Evolutionary conservation across 2,113 vertebrate genomes (phyloP).

Genomic region (Lepidothrix coronata): DNA sequence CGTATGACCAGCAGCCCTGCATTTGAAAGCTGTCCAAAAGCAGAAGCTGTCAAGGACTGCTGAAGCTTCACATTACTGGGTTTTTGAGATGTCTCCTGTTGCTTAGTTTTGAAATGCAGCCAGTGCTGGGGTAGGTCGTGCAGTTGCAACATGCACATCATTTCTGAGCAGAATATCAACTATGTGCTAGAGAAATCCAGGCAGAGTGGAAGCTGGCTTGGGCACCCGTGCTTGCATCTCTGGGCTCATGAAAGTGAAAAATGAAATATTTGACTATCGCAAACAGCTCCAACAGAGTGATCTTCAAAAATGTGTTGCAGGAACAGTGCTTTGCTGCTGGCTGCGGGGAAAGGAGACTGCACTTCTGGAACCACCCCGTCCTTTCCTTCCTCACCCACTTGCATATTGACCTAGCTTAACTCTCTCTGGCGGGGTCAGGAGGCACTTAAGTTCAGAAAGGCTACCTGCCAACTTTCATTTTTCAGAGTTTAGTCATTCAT

Average conservation of each 20-base stretch:
- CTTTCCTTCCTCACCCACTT: neutral
- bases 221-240: conserved; percentile 19
- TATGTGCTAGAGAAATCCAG: conserved; percentile 23
- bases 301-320: conserved; percentile 53
- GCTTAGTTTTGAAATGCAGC: conserved; percentile 45
- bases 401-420: conserved; percentile 35
- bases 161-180: conserved; percentile 28
- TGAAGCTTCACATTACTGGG: neutral
- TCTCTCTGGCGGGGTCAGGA: conserved; percentile 42
- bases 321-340: neutral
- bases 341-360: neutral
- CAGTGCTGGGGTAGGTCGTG: conserved; percentile 55
- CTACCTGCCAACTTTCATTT: conserved; percentile 57
- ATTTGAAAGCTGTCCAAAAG: neutral
- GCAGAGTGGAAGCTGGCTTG: conserved; percentile 55
- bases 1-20: neutral
- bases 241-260: conserved; percentile 58
- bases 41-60: neutral
- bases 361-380: conserved; percentile 6
- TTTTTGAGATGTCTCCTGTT: conserved; percentile 33
- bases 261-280: conserved; percentile 51
- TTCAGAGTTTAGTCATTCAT: conserved; percentile 60
- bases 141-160: conserved; percentile 37
- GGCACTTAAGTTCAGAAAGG: conserved; percentile 37
- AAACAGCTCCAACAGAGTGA: conserved; percentile 57